A percentile compares a stretch with the other conserved stretches of the same genome.
Conservation (phyloP, 2,888 invertebrate genomes). For the Nowickia ferox region DNA sequence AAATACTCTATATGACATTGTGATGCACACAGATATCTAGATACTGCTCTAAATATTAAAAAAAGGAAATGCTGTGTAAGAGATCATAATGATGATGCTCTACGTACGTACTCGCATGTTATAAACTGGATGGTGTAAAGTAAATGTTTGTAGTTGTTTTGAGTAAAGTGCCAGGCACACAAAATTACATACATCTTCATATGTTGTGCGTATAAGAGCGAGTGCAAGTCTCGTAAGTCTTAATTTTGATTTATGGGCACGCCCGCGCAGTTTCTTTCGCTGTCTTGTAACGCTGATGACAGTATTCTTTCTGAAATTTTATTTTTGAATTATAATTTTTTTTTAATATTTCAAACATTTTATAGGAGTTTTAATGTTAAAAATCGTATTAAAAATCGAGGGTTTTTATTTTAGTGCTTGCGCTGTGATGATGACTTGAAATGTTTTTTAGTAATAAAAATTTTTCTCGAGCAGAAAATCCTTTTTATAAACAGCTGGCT, state of each 20-base stretch:
- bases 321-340: background rate
- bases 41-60: constrained; percentile 49
- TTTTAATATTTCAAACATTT: constrained; percentile 38
- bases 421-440: background rate
- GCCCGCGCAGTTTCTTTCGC: constrained; percentile 78
- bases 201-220: constrained; percentile 38
- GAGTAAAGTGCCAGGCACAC: constrained; percentile 48
- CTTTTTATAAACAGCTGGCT: constrained; percentile 59
- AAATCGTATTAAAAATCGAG: constrained; percentile 36
- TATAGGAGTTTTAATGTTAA: constrained; percentile 37
- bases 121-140: constrained; percentile 53
- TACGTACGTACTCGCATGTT: background rate
- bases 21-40: constrained; percentile 21
- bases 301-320: constrained; percentile 47
- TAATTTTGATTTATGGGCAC: constrained; percentile 82
- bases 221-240: constrained; percentile 75
- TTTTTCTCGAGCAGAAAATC: constrained; percentile 43
- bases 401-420: constrained; percentile 39
- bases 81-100: constrained; percentile 45
- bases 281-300: constrained; percentile 58
- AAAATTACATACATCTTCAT: constrained; percentile 30
- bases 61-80: constrained; percentile 63
- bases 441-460: constrained; percentile 43
- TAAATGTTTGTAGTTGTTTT: constrained; percentile 42
- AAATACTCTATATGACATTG: constrained; percentile 56